Evolutionary conservation across 2,797 vertebrate species (phyloP).

Genomic region (Tolypeutes matacus): DNA sequence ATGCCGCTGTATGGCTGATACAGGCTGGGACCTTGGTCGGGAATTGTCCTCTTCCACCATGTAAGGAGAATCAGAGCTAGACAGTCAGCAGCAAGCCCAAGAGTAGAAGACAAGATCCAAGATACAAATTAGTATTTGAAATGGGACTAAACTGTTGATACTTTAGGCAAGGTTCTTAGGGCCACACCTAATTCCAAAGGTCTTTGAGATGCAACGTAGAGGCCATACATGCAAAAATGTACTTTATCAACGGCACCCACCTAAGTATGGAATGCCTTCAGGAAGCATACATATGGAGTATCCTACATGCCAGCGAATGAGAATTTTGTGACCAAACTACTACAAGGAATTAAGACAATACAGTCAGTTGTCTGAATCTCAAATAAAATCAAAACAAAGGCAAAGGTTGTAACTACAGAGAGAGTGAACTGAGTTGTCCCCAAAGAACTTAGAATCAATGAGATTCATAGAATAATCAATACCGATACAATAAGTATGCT

Average conservation of each 20-base stretch:
- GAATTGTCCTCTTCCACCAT: background rate
- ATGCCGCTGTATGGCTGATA: background rate
- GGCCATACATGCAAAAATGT: background rate
- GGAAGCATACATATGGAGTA: background rate
- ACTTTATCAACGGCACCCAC: slow-evolving; percentile 10
- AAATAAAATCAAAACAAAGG: slow-evolving; percentile 51
- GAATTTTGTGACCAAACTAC: background rate
- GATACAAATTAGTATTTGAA: background rate
- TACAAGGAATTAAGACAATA: slow-evolving; percentile 31
- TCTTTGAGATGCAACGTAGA: slow-evolving; percentile 1
- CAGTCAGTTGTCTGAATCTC: background rate
- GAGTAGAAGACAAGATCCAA: background rate
- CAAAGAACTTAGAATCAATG: background rate
- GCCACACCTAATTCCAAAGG: background rate
- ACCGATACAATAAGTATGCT: slow-evolving; percentile 39
- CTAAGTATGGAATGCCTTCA: background rate
- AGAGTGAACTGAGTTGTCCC: background rate
- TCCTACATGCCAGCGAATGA: background rate
- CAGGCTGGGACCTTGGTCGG: background rate
- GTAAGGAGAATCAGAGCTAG: background rate
- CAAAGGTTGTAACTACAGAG: background rate
- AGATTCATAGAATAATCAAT: slow-evolving; percentile 11
- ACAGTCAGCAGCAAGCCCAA: background rate
- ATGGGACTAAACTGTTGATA: background rate
- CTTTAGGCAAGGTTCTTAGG: background rate